Conservation (phyloP, 2,113 vertebrate genomes). For the Oreotrochilus melanogaster region DNA sequence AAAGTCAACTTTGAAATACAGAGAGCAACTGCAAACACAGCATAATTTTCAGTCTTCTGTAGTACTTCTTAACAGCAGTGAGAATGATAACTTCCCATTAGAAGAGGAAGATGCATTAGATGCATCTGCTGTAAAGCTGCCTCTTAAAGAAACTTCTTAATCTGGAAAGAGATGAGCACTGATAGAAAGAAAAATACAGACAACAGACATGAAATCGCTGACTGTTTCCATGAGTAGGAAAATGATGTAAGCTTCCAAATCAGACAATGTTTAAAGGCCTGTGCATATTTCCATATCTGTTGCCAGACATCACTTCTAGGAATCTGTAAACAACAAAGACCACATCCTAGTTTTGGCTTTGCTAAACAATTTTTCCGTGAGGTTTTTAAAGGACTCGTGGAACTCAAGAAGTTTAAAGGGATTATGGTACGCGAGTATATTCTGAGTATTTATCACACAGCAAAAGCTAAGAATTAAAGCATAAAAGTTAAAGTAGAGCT, state of each 20-base stretch:
- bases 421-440: accelerated
- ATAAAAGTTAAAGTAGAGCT: accelerated
- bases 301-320: background rate
- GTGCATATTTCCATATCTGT: background rate
- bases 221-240: background rate
- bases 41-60: background rate
- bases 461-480: background rate
- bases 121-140: background rate
- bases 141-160: background rate
- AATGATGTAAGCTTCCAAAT: background rate
- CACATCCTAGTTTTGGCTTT: background rate
- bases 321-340: conserved; percentile 25
- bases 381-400: background rate
- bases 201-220: background rate
- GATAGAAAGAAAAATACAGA: background rate
- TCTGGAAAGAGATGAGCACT: background rate
- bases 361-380: background rate
- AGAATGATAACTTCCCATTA: background rate
- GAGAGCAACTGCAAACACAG: background rate
- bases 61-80: background rate
- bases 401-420: background rate
- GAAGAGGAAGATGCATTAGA: background rate
- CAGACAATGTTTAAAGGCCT: background rate
- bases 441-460: background rate
- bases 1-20: background rate